Conservation (phyloP, 1,140 invertebrate species). For the Aphelenchoides avenae region DNA sequence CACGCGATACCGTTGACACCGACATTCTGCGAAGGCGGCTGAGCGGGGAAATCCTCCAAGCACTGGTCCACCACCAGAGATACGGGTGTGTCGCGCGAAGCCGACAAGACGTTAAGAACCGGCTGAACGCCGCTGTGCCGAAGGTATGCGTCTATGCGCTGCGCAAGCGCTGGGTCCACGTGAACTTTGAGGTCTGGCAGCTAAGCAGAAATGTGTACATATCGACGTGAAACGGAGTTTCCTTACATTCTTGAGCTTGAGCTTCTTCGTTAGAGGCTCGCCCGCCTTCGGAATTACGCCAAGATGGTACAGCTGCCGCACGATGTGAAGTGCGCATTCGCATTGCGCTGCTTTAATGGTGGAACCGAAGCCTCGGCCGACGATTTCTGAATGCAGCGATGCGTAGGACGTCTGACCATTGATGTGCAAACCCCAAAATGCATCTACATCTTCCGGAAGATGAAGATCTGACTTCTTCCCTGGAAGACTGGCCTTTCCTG, state of each 20-base stretch:
- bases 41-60: constrained; percentile 63
- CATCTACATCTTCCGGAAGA: constrained; percentile 4
- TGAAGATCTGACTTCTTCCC: constrained; percentile 4
- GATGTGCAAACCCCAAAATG: not conserved
- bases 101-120: constrained; percentile 4
- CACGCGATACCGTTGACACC: constrained; percentile 78
- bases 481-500: constrained; percentile 14
- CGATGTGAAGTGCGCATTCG: constrained; percentile 86
- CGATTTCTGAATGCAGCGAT: not conserved
- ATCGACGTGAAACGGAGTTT: not conserved
- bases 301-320: constrained; percentile 87
- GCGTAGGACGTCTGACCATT: not conserved
- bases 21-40: constrained; percentile 63
- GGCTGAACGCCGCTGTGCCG: constrained; percentile 16
- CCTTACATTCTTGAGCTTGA: constrained; percentile 66
- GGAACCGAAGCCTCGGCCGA: constrained; percentile 80
- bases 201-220: constrained; percentile 14
- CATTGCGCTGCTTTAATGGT: constrained; percentile 94
- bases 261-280: constrained; percentile 70
- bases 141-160: constrained; percentile 31
- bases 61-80: constrained; percentile 66
- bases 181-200: constrained; percentile 40
- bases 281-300: constrained; percentile 84
- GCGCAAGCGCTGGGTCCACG: constrained; percentile 24
- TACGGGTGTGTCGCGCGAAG: constrained; percentile 53